These are phyloP conservation scores for Dioctria rufipes DNA, from an alignment of 2,888 invertebrate genomes.

Conservation along the genomic window DNA sequence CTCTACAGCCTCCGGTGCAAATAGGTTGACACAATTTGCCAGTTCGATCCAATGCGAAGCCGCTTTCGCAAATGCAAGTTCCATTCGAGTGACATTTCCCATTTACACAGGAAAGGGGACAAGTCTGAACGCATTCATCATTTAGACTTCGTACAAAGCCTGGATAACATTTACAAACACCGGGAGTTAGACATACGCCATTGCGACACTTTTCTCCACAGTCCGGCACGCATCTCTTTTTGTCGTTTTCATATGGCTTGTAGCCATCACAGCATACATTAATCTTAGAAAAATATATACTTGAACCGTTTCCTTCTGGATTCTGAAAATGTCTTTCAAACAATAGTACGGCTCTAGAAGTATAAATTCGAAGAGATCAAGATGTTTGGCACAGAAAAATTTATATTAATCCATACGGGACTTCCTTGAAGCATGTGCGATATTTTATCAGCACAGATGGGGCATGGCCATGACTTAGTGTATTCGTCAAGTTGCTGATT, in stretches of 20 bases:
- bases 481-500: too few species aligned
- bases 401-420: neutral
- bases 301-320: conserved; percentile 70
- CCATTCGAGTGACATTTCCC: conserved; percentile 74
- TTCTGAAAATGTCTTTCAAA: neutral
- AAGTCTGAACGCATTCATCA: conserved; percentile 52
- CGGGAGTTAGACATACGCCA: conserved; percentile 72
- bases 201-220: conserved; percentile 68
- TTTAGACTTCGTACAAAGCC: conserved; percentile 62
- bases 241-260: conserved; percentile 75
- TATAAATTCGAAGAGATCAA: neutral
- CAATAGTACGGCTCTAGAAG: neutral
- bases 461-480: too few species aligned
- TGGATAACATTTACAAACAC: conserved; percentile 72
- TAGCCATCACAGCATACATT: conserved; percentile 82
- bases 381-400: neutral
- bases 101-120: conserved; percentile 72
- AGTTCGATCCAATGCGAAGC: conserved; percentile 72
- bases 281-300: conserved; percentile 73
- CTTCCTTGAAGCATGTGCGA: conserved; percentile 3
- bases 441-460: neutral
- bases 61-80: conserved; percentile 76
- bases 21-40: conserved; percentile 74
- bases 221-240: conserved; percentile 68
- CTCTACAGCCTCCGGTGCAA: conserved; percentile 66